phyloP scores from a whole-genome alignment of 2,888 invertebrate genomes.

The Trypoxylon attenuatum region DNA sequence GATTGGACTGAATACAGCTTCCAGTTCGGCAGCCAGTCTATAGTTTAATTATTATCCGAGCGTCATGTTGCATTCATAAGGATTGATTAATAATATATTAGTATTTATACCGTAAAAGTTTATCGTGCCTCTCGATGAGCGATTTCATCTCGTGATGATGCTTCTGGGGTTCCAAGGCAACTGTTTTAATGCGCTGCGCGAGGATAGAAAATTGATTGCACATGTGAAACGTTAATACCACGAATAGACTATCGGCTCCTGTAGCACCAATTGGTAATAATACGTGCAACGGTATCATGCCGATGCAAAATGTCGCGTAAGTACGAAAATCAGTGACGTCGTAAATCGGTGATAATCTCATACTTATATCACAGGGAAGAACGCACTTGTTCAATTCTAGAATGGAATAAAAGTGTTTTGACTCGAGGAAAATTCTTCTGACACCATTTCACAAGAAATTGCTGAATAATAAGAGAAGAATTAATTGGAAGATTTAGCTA shows the following conservation, averaged over 20 bases:
- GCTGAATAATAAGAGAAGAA: not conserved
- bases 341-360: constrained; percentile 30
- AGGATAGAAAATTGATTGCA: constrained; percentile 43
- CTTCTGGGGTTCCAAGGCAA: constrained; percentile 8
- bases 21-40: constrained; percentile 37
- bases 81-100: not conserved
- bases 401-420: not conserved
- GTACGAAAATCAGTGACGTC: constrained; percentile 27
- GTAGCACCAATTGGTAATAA: constrained; percentile 42
- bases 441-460: no score
- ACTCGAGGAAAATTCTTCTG: no score
- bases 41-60: constrained; percentile 9
- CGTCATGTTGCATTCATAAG: not conserved
- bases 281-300: constrained; percentile 28
- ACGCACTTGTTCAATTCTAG: constrained; percentile 38
- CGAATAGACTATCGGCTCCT: constrained; percentile 43
- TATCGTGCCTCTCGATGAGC: constrained; percentile 36
- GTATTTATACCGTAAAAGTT: constrained; percentile 36
- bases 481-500: not conserved
- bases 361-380: constrained; percentile 40
- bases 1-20: constrained; percentile 38
- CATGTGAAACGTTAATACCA: constrained; percentile 41
- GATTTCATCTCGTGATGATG: constrained; percentile 31
- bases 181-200: constrained; percentile 24
- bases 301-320: constrained; percentile 42